A percentile compares a stretch with the other conserved stretches of the same genome.
Evolutionary conservation across 1,140 invertebrate species (phyloP).

Genomic region (Macrocentrus cingulum): DNA sequence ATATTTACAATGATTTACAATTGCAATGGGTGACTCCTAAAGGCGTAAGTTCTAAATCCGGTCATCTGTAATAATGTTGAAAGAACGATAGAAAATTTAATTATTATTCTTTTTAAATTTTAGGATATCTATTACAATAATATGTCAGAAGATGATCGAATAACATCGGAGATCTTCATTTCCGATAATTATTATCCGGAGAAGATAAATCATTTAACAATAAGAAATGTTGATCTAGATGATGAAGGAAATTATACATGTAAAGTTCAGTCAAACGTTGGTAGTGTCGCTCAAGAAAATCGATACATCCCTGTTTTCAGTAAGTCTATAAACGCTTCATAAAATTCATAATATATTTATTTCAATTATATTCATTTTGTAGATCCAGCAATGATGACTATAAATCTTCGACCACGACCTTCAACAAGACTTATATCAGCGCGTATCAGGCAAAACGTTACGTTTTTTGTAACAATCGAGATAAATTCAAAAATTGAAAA

Average conservation of each 20-base stretch:
- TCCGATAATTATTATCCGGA: conserved; percentile 23
- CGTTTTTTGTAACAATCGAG: no score
- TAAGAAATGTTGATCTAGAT: conserved; percentile 49
- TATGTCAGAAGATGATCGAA: background rate
- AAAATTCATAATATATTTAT: conserved; percentile 39
- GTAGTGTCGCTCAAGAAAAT: conserved; percentile 37
- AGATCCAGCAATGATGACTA: conserved; percentile 27
- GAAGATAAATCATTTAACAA: conserved; percentile 44
- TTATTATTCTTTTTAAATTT: no score
- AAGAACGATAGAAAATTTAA: no score
- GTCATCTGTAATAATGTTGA: no score
- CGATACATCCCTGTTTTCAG: conserved; percentile 55
- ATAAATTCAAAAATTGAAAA: no score
- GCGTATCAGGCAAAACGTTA: no score
- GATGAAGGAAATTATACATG: conserved; percentile 63
- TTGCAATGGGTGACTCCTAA: conserved; percentile 51
- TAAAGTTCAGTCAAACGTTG: conserved; percentile 46
- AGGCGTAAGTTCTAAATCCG: conserved; percentile 57
- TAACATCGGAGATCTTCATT: no score
- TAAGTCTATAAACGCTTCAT: conserved; percentile 54
- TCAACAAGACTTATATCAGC: conserved; percentile 23
- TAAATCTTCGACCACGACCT: conserved; percentile 48
- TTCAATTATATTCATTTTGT: no score
- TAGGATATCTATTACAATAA: no score
- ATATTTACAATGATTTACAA: no score